Conservation (phyloP, 2,888 invertebrate genomes). For the Tetanocera ferruginea region DNA sequence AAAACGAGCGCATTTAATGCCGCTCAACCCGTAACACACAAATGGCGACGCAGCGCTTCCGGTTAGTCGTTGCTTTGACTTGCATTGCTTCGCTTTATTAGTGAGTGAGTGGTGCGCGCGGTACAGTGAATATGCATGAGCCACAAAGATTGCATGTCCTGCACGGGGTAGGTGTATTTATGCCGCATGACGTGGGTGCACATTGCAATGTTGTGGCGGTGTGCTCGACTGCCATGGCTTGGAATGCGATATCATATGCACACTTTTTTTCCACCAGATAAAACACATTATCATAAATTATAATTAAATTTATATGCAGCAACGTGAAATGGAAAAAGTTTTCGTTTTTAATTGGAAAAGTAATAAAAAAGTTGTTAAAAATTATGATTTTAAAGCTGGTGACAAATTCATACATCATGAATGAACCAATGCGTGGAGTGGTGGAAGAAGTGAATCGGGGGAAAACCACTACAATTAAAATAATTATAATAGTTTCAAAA, state of each 20-base stretch:
- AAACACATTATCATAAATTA: constrained; percentile 56
- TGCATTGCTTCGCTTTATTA: constrained; percentile 14
- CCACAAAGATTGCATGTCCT: not conserved
- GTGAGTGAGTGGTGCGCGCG: not conserved
- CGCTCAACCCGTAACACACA: constrained; percentile 19
- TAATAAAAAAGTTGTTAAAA: constrained; percentile 24
- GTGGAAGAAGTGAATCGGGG: too few relatives aligned
- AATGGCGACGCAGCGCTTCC: constrained; percentile 27
- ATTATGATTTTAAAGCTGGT: not conserved
- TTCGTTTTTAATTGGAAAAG: constrained; percentile 36
- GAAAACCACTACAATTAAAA: too few relatives aligned
- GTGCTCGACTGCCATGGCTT: not conserved
- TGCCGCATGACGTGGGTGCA: not conserved
- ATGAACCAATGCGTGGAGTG: too few relatives aligned
- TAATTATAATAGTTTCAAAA: too few relatives aligned
- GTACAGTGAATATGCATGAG: constrained; percentile 17
- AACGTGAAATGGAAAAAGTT: constrained; percentile 35
- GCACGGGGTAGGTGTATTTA: not conserved
- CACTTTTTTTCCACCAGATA: constrained; percentile 44
- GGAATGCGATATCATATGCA: constrained; percentile 27
- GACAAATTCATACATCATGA: too few relatives aligned
- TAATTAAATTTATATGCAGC: constrained; percentile 54
- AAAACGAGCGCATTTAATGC: constrained; percentile 28
- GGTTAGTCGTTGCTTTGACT: not conserved
- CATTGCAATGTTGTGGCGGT: constrained; percentile 3